A percentile compares a stretch with the other conserved stretches of the same genome.
phyloP scores from a whole-genome alignment of 2,888 invertebrate species.

The Pyrrhosoma nymphula region DNA sequence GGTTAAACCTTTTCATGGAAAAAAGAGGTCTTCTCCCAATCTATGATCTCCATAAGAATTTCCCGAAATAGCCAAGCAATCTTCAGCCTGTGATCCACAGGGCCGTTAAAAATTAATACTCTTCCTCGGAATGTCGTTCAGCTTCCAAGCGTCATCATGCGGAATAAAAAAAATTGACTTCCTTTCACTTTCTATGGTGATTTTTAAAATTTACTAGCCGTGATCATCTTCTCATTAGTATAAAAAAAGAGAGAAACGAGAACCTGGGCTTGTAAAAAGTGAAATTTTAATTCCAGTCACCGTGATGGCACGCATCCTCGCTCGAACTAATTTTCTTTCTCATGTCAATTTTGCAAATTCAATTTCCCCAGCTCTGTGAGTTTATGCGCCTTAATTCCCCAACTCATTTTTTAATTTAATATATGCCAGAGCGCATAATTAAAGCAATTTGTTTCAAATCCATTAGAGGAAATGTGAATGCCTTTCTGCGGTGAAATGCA shows the following conservation, averaged over 20 bases:
- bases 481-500: not conserved
- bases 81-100: not conserved
- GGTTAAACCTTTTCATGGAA: not conserved
- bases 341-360: not conserved
- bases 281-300: not conserved
- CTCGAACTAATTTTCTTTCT: not conserved
- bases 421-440: not conserved
- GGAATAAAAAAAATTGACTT: not conserved
- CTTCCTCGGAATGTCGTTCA: not conserved
- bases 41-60: not conserved
- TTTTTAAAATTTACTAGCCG: not conserved
- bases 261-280: not conserved
- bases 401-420: not conserved
- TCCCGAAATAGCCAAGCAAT: not conserved
- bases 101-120: not conserved
- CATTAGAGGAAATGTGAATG: not conserved
- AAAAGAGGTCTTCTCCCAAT: not conserved
- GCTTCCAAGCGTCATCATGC: not conserved
- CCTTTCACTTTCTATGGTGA: not conserved
- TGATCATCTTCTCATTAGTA: not conserved
- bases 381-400: not conserved
- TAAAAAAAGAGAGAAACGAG: not conserved
- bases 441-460: not conserved
- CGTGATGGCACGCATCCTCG: not conserved
- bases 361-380: not conserved